Evolutionary conservation across 2,888 invertebrate species (phyloP).

Genomic region (Spisula solida): DNA sequence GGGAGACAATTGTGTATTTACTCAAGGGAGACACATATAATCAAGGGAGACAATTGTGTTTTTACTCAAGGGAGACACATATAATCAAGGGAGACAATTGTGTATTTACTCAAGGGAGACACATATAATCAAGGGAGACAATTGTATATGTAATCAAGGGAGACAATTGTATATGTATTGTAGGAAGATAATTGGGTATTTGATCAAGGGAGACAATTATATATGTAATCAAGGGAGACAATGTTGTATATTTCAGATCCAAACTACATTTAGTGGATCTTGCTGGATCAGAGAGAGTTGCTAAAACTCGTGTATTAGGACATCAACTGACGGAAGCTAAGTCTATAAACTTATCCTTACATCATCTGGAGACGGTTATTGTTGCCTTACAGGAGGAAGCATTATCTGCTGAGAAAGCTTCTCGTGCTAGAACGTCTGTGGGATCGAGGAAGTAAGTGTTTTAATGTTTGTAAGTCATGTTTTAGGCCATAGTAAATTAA

Average conservation of each 20-base stretch:
- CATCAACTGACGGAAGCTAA: constrained; percentile 85
- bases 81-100: not conserved
- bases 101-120: too few species aligned
- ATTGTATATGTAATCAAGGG: not conserved
- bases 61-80: too few species aligned
- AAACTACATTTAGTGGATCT: constrained; percentile 86
- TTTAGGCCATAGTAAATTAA: too few species aligned
- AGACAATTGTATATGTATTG: not conserved
- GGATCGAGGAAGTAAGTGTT: constrained; percentile 41
- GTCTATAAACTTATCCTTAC: constrained; percentile 86
- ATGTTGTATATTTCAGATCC: constrained; percentile 77
- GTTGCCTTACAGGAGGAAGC: constrained; percentile 83
- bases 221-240: not conserved
- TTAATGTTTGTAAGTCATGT: not conserved
- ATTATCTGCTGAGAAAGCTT: constrained; percentile 61
- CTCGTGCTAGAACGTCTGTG: constrained; percentile 58
- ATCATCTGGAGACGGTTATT: constrained; percentile 85
- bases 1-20: not conserved
- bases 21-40: not conserved
- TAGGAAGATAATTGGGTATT: too few species aligned
- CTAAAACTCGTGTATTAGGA: constrained; percentile 84
- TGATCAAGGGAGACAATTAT: not conserved
- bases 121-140: too few species aligned
- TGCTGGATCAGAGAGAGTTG: constrained; percentile 86
- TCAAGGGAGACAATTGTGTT: not conserved